phyloP scores from a whole-genome alignment of 2,888 invertebrate genomes.

The Heliconius ethilla region DNA sequence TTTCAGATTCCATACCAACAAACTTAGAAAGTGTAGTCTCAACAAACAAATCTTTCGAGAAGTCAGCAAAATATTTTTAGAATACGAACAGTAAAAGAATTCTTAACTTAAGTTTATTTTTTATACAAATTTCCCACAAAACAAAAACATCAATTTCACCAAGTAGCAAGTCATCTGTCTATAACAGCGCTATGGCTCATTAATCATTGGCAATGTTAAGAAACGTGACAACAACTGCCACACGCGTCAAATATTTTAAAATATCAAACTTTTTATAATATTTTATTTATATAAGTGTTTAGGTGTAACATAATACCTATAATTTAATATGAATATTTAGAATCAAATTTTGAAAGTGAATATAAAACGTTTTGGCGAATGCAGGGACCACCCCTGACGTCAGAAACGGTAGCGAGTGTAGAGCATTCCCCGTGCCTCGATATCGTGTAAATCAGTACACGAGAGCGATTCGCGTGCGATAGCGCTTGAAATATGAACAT shows the following conservation, averaged over 20 bases:
- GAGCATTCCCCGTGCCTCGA: conserved; percentile 58
- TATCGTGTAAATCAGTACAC: conserved; percentile 74
- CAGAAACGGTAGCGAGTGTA: conserved; percentile 64
- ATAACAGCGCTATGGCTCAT: conserved; percentile 62
- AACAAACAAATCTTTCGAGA: conserved; percentile 61
- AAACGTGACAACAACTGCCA: conserved; percentile 57
- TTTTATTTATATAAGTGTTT: conserved; percentile 43
- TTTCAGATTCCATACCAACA: conserved; percentile 64
- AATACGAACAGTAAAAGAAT: conserved; percentile 8
- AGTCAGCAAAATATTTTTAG: conserved; percentile 55
- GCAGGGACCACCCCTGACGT: conserved; percentile 53
- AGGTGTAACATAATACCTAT: conserved; percentile 38
- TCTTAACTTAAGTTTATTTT: conserved; percentile 40
- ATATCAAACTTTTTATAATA: conserved; percentile 57
- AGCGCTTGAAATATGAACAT: conserved; percentile 73
- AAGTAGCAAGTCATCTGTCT: conserved; percentile 66
- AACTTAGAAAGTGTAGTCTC: conserved; percentile 59
- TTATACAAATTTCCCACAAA: conserved; percentile 51
- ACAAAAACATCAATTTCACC: conserved; percentile 45
- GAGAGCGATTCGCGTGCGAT: conserved; percentile 67
- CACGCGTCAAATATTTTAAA: conserved; percentile 60
- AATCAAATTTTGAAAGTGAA: conserved; percentile 29
- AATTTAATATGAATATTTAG: conserved; percentile 15
- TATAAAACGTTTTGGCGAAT: conserved; percentile 33
- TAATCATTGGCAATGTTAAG: conserved; percentile 60